These are phyloP conservation scores for Drosophila trapezifrons DNA, from an alignment of 1,140 invertebrate species.

Conservation along the genomic window DNA sequence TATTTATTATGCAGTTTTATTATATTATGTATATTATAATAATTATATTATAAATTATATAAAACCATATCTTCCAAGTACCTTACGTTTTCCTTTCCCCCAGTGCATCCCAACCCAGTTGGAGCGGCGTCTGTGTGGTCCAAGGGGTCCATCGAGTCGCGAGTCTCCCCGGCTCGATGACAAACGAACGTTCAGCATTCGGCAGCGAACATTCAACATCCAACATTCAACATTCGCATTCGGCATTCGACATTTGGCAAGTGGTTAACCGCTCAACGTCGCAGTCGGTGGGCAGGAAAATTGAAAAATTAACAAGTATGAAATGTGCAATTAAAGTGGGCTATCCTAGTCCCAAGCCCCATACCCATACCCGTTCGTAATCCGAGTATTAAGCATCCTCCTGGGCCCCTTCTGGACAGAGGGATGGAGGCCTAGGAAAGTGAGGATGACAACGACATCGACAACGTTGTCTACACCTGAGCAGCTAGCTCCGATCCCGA, in stretches of 20 bases:
- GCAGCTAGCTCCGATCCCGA: conserved; percentile 17
- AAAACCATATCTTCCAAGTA: too few relatives aligned
- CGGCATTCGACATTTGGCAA: conserved; percentile 77
- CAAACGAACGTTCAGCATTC: conserved; percentile 57
- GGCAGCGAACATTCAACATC: conserved; percentile 40
- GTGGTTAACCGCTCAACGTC: conserved; percentile 58
- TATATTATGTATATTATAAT: not conserved
- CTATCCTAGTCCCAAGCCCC: conserved; percentile 28
- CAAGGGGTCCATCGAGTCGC: conserved; percentile 27
- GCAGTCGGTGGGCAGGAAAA: conserved; percentile 71
- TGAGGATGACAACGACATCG: conserved; percentile 61
- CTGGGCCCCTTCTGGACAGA: not conserved
- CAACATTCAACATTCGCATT: conserved; percentile 19
- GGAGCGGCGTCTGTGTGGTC: conserved; percentile 55
- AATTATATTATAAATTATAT: not conserved
- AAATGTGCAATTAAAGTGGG: conserved; percentile 82
- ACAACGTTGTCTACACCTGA: conserved; percentile 70
- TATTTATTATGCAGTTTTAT: too few relatives aligned
- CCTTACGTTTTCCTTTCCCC: not conserved
- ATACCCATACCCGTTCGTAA: conserved; percentile 46
- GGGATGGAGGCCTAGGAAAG: conserved; percentile 28
- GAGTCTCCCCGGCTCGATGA: conserved; percentile 38
- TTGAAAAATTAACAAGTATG: conserved; percentile 83
- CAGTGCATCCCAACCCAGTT: conserved; percentile 17
- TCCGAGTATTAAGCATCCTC: conserved; percentile 31